A percentile compares a stretch with the other conserved stretches of the same genome.
Conservation (phyloP, 1,140 invertebrate genomes). For the Periplaneta americana region DNA sequence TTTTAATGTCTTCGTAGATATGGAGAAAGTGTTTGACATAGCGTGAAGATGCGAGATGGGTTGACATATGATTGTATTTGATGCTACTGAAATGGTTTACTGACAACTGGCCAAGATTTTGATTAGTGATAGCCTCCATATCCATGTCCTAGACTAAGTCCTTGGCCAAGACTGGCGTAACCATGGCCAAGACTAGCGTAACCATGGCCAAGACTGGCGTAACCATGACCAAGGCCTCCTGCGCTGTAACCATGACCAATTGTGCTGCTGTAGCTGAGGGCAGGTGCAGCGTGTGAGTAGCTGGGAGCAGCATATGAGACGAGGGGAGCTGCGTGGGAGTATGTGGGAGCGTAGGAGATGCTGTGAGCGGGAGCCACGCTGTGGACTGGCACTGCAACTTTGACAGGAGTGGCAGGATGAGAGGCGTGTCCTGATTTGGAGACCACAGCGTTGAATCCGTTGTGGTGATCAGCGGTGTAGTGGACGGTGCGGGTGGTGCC, state of each 20-base stretch:
- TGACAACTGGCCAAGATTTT: too few relatives aligned
- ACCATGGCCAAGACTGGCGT: neutral
- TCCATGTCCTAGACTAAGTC: too few relatives aligned
- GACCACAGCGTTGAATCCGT: slow-evolving; percentile 26
- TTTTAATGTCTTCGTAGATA: too few relatives aligned
- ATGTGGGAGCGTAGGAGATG: neutral
- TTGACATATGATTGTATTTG: too few relatives aligned
- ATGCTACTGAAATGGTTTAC: too few relatives aligned
- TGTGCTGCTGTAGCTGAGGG: neutral
- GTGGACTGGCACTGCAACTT: neutral
- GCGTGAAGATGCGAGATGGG: too few relatives aligned
- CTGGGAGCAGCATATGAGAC: neutral
- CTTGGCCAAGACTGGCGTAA: too few relatives aligned
- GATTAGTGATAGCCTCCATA: neutral
- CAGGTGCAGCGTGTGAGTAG: neutral
- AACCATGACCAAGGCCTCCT: neutral
- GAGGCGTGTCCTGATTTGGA: slow-evolving; percentile 15
- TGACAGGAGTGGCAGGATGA: slow-evolving; percentile 32
- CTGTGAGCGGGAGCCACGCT: neutral
- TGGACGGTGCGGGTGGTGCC: slow-evolving; percentile 20
- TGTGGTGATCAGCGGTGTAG: slow-evolving; percentile 22
- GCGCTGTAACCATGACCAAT: neutral
- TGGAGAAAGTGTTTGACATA: too few relatives aligned
- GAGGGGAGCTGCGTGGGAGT: neutral
- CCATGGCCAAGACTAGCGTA: too few relatives aligned